These are phyloP conservation scores for Parapsyche elsis DNA, from an alignment of 1,140 invertebrate species.

Conservation along the genomic window DNA sequence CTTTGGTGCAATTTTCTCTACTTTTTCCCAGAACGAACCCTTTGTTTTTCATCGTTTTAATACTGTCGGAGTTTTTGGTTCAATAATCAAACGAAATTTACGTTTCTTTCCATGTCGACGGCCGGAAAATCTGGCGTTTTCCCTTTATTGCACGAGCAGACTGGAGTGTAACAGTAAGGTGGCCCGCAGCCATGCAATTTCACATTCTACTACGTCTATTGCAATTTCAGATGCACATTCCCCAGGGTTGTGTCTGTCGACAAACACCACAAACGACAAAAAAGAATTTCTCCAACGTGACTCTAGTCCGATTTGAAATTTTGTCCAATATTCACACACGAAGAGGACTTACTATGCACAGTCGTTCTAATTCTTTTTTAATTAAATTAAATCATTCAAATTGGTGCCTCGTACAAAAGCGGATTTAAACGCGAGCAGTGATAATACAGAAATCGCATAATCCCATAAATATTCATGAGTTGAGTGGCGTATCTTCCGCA, in stretches of 20 bases:
- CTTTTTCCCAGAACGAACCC: no score
- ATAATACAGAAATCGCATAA: background rate
- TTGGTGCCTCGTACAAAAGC: background rate
- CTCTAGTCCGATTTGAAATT: no score
- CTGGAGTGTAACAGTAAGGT: constrained; percentile 9
- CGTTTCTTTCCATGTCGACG: background rate
- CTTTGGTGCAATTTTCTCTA: no score
- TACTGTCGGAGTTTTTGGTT: no score
- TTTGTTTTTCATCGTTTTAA: no score
- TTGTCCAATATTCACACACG: no score
- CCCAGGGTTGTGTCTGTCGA: background rate
- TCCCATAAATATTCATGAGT: background rate
- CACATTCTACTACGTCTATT: background rate
- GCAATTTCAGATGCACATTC: background rate
- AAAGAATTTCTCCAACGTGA: no score
- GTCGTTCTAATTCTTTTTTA: no score
- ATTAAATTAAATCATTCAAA: no score
- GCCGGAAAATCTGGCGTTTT: constrained; percentile 9
- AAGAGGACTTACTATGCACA: no score
- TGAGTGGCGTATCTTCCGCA: background rate
- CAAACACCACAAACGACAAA: background rate
- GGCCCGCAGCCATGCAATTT: constrained; percentile 11
- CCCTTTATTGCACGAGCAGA: background rate
- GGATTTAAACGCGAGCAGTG: background rate
- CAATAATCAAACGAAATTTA: background rate